Evolutionary conservation across 2,113 vertebrate genomes (phyloP), one percentile per base, ranked within the genome.

Genomic region (Aegithalos caudatus): DNA sequence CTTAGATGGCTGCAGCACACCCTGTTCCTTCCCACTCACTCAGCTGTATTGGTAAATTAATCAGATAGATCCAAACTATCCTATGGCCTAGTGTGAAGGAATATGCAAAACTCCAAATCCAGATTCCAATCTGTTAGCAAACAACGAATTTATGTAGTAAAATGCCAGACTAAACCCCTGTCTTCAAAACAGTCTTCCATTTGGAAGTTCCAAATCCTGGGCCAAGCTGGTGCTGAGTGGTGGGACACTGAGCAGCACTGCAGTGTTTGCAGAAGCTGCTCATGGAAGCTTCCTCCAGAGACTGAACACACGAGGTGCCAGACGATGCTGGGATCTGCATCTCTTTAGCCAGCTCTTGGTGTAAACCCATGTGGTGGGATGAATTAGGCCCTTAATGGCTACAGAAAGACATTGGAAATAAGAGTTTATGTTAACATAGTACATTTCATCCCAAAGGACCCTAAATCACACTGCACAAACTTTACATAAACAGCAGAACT

Each of bases 401-500:
- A 86, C 45, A 87, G 76, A 92, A 56, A 90, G 47, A 40, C 45
- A 70, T 66, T 80, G 58, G 66, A 83, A 94, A 93, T 3, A 82
- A 56, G 42, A 62, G 19, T 62, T 90, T 62, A 3, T 91, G 44
- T 94, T 94, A 90, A 88, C 66, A 54, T 19, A 53, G 85, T 48
- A 93, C 89, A 78, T 90, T 93, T 93, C 40, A 95, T 93, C 94
- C 88, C 48, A 31, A 71, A 92, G 92, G 91, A 74, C 74, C 64
- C 57, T 86, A 95, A 96, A 96, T 95, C 93, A 91, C 72, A 47
- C 54, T 79, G 86, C 72, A 86, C 72, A 91, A 92, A 91, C 86
- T 95, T 86, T 77, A 94, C 86, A 88, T 74, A 96, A 95, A 95
- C 90, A 90, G 40, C 67, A 97, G 89, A 94, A 90, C 67, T 65